Conservation (phyloP, 2,797 vertebrate species). For the Manis javanica region DNA sequence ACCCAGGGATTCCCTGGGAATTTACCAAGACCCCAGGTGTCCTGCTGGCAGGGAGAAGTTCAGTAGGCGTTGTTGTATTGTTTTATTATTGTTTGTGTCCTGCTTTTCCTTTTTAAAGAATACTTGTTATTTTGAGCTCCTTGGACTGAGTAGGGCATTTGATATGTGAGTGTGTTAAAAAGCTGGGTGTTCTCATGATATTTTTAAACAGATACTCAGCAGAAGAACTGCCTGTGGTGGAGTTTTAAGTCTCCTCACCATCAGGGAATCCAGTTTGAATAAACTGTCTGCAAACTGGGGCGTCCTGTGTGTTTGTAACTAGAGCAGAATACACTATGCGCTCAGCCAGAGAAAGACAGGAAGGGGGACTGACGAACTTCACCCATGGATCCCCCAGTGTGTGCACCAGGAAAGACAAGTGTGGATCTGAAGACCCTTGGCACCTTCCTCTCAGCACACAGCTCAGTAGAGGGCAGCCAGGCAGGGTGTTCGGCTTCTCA, state of each 20-base stretch:
- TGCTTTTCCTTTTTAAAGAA: neutral
- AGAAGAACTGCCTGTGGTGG: neutral
- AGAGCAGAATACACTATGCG: neutral
- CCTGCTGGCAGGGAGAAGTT: neutral
- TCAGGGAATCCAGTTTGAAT: neutral
- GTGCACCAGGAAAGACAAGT: neutral
- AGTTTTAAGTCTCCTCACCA: neutral
- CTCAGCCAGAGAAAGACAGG: too few species aligned
- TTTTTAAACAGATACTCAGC: accelerated
- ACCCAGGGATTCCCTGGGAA: too few species aligned
- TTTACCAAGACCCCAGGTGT: too few species aligned
- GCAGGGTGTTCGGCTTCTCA: neutral
- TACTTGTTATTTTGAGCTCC: neutral
- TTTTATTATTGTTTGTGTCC: neutral
- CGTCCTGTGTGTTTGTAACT: neutral
- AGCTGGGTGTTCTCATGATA: neutral
- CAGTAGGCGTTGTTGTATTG: too few species aligned
- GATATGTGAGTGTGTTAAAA: neutral
- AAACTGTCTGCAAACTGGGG: neutral
- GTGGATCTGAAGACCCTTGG: neutral
- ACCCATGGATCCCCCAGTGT: accelerated
- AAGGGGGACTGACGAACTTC: too few species aligned
- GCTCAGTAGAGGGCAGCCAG: neutral
- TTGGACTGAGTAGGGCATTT: neutral
- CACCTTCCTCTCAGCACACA: accelerated